Percentiles rank a stretch among this genome's conserved stretches.
These are phyloP conservation scores for Hylia prasina DNA, from an alignment of 2,113 vertebrate genomes.

Conservation along the genomic window DNA sequence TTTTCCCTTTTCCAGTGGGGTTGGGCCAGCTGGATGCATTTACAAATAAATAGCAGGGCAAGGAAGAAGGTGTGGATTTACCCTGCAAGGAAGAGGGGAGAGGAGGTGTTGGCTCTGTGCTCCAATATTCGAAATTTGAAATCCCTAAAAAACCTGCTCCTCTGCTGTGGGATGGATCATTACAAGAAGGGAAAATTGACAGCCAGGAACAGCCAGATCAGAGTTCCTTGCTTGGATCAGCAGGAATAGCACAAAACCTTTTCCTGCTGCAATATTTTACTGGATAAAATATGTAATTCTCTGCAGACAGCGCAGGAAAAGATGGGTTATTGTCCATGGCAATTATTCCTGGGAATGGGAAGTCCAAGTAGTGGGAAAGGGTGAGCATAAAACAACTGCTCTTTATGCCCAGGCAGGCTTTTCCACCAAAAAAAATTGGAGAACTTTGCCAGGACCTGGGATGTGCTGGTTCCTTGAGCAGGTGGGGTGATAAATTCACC, in stretches of 20 bases:
- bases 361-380: not conserved
- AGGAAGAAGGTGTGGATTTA: not conserved
- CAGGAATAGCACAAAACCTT: not conserved
- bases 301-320: not conserved
- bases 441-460: not conserved
- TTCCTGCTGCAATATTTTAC: not conserved
- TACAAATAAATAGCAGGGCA: not conserved
- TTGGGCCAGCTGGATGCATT: constrained; percentile 9
- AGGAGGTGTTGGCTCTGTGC: not conserved
- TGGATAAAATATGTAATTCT: not conserved
- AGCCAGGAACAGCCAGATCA: not conserved
- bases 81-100: not conserved
- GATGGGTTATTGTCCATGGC: not conserved
- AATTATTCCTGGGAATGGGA: not conserved
- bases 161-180: not conserved
- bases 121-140: not conserved
- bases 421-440: not conserved
- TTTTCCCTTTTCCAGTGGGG: not conserved
- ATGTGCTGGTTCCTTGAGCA: not conserved
- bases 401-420: not conserved
- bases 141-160: not conserved
- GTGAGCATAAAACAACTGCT: not conserved
- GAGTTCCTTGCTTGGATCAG: not conserved
- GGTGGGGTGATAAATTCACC: not conserved
- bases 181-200: not conserved